A percentile compares a stretch with the other conserved stretches of the same genome.
phyloP scores from a whole-genome alignment of 2,888 invertebrate genomes.

The Cremastinae sp. region DNA sequence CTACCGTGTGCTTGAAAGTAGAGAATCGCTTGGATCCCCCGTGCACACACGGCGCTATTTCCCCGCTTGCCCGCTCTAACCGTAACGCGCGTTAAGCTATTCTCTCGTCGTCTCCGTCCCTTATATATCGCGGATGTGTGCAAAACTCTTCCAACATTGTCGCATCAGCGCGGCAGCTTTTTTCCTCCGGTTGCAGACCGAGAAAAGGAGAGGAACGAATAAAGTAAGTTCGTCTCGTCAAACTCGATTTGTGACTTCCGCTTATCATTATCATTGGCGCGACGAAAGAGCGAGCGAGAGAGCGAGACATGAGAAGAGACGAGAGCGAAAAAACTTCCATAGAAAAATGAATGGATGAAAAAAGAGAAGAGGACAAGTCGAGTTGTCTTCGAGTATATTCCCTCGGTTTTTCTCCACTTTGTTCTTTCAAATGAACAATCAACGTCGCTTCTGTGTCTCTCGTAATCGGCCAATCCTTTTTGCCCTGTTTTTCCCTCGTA shows the following conservation, averaged over 20 bases:
- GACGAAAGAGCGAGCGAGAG: constrained; percentile 34
- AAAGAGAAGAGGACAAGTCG: constrained; percentile 13
- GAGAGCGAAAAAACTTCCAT: constrained; percentile 3
- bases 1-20: constrained; percentile 69
- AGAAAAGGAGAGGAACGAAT: constrained; percentile 11
- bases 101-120: not conserved
- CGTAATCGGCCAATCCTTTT: constrained; percentile 25
- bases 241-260: constrained; percentile 62
- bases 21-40: constrained; percentile 61
- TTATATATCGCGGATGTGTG: not conserved
- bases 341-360: constrained; percentile 23
- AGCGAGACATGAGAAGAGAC: no score
- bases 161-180: constrained; percentile 22
- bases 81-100: constrained; percentile 43
- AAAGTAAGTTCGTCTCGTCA: constrained; percentile 57
- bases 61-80: constrained; percentile 52
- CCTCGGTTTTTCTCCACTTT: constrained; percentile 44
- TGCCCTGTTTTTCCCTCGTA: not conserved
- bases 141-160: not conserved
- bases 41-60: constrained; percentile 43
- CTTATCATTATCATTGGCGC: constrained; percentile 60
- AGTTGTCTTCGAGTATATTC: constrained; percentile 20
- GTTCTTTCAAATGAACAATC: constrained; percentile 55
- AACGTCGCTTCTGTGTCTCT: constrained; percentile 25
- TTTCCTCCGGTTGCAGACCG: constrained; percentile 4